Evolutionary conservation across 92 coral and sea anemone genomes (phyloP).

Genomic region (Heteractis magnifica): DNA sequence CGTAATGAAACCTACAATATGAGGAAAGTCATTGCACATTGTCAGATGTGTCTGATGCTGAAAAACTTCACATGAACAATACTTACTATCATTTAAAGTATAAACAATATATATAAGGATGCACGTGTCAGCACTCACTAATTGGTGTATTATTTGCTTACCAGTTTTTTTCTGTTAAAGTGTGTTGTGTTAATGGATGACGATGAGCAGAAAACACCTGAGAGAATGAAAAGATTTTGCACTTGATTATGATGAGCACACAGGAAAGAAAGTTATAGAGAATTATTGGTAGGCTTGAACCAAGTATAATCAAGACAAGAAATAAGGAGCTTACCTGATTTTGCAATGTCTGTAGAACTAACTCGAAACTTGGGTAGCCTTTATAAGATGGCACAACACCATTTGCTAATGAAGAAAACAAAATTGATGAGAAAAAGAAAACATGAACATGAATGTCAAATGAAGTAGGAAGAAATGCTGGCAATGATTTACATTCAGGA

Average conservation of each 20-base stretch:
- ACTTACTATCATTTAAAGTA: too few species aligned
- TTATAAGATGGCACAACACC: slow-evolving; percentile 72
- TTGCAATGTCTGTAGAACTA: slow-evolving; percentile 66
- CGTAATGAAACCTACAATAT: slow-evolving; percentile 86
- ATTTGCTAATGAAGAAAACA: slow-evolving; percentile 50
- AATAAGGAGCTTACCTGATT: slow-evolving; percentile 63
- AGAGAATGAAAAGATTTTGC: background rate
- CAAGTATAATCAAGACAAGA: background rate
- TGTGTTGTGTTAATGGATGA: slow-evolving; percentile 92
- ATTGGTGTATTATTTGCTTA: slow-evolving; percentile 28
- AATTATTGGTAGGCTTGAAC: background rate
- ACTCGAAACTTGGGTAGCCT: slow-evolving; percentile 85
- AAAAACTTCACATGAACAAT: too few species aligned
- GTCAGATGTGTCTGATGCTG: too few species aligned
- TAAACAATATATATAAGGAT: too few species aligned
- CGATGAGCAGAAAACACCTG: slow-evolving; percentile 90
- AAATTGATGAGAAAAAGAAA: background rate
- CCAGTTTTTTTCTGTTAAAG: slow-evolving; percentile 96
- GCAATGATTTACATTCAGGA: too few species aligned
- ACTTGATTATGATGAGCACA: too few species aligned
- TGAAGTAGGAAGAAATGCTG: too few species aligned
- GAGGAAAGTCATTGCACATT: background rate
- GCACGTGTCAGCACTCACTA: background rate
- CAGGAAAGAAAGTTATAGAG: background rate
- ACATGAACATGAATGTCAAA: too few species aligned